These are phyloP conservation scores for Microchrysa polita DNA, from an alignment of 2,888 invertebrate genomes.

Conservation along the genomic window DNA sequence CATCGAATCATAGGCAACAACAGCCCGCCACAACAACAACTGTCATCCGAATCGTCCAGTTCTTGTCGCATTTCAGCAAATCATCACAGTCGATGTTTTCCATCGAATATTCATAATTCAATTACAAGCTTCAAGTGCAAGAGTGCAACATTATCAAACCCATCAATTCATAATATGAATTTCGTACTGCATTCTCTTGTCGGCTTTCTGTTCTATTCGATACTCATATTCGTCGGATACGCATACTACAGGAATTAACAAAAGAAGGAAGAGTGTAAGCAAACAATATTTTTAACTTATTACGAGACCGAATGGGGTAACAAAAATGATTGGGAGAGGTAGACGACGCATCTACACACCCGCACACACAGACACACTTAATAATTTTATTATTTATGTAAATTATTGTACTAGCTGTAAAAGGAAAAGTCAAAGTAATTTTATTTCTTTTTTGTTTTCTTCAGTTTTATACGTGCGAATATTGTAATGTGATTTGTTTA, in stretches of 20 bases:
- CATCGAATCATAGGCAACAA: too few species aligned
- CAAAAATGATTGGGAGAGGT: too few species aligned
- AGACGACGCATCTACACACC: too few species aligned
- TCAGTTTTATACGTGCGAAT: not conserved
- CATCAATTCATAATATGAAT: not conserved
- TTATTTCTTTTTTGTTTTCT: slow-evolving; percentile 44
- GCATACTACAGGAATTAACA: slow-evolving; percentile 49
- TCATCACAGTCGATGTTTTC: too few species aligned
- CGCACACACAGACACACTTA: too few species aligned
- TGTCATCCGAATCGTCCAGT: not conserved
- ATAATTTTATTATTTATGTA: too few species aligned
- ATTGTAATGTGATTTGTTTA: not conserved
- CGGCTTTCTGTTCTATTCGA: slow-evolving; percentile 52
- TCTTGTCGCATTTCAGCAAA: too few species aligned
- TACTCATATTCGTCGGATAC: slow-evolving; percentile 60
- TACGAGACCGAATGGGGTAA: too few species aligned
- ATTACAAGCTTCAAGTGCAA: too few species aligned
- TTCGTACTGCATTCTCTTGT: slow-evolving; percentile 51
- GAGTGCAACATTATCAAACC: slow-evolving; percentile 15
- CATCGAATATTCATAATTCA: too few species aligned
- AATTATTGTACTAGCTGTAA: too few species aligned
- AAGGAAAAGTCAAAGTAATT: slow-evolving; percentile 40
- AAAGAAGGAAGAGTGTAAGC: slow-evolving; percentile 46
- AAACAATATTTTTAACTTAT: not conserved
- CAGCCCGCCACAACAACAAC: not conserved